These are phyloP conservation scores for Musca domestica DNA, from an alignment of 1,140 invertebrate genomes.

Conservation along the genomic window DNA sequence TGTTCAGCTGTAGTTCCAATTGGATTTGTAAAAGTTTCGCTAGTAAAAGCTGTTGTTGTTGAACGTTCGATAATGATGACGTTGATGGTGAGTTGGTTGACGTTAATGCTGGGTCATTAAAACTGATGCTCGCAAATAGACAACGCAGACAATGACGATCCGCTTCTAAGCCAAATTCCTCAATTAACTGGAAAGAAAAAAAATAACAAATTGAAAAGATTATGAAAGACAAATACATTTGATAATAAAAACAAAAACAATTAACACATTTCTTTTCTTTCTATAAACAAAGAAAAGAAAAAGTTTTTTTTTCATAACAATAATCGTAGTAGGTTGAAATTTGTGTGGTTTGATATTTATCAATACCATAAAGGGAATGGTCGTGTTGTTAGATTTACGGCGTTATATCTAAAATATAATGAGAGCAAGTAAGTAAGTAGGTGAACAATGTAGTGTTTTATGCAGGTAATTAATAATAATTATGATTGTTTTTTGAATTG, in stretches of 20 bases:
- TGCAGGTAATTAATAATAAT: too few species aligned
- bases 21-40: constrained; percentile 67
- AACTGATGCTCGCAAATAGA: constrained; percentile 74
- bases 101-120: constrained; percentile 59
- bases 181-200: constrained; percentile 65
- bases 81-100: constrained; percentile 19
- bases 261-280: not conserved
- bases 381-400: too few species aligned
- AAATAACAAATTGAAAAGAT: not conserved
- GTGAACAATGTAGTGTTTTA: too few species aligned
- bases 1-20: constrained; percentile 68
- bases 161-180: constrained; percentile 79
- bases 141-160: constrained; percentile 84
- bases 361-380: too few species aligned
- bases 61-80: constrained; percentile 32
- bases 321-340: constrained; percentile 2
- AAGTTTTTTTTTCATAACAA: not conserved
- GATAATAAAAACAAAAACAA: not conserved
- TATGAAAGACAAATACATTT: not conserved
- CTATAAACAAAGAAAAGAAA: not conserved
- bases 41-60: constrained; percentile 63
- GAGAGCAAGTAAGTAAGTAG: too few species aligned
- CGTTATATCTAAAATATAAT: too few species aligned
- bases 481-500: too few species aligned
- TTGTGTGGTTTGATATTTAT: not conserved